Percentiles rank a stretch among this genome's conserved stretches.
Evolutionary conservation across 2,797 vertebrate genomes (phyloP).

Genomic region (Helostoma temminkii): DNA sequence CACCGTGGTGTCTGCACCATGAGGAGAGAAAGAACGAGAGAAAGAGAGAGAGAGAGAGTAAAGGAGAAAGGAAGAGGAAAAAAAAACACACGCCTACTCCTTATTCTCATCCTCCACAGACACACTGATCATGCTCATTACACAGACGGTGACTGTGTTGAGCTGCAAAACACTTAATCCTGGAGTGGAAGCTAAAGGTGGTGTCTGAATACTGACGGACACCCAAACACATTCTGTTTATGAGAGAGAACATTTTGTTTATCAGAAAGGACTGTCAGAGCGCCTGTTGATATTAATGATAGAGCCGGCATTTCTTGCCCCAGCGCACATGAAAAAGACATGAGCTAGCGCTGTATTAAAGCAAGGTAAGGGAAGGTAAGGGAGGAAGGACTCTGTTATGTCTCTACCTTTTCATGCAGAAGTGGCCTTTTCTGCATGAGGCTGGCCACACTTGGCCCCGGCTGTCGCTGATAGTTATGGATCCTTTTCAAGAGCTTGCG

Average conservation of each 20-base stretch:
- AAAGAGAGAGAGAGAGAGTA: slow-evolving; percentile 66
- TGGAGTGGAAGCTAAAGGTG: slow-evolving; percentile 75
- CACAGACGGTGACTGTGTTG: slow-evolving; percentile 78
- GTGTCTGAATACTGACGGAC: slow-evolving; percentile 74
- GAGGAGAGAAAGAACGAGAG: slow-evolving; percentile 78
- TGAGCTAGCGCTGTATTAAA: slow-evolving; percentile 50
- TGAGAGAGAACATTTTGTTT: slow-evolving; percentile 77
- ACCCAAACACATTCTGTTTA: slow-evolving; percentile 80
- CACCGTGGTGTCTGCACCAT: slow-evolving; percentile 81
- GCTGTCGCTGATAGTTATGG: slow-evolving; percentile 82
- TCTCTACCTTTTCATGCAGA: slow-evolving; percentile 77
- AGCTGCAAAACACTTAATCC: slow-evolving; percentile 79
- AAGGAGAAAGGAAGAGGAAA: slow-evolving; percentile 63
- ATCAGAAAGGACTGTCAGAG: slow-evolving; percentile 46
- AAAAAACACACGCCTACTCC: slow-evolving; percentile 77
- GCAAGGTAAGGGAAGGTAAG: slow-evolving; percentile 63
- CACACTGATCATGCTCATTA: slow-evolving; percentile 79
- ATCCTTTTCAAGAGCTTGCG: slow-evolving; percentile 72
- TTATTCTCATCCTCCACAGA: slow-evolving; percentile 81
- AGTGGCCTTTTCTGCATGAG: slow-evolving; percentile 74
- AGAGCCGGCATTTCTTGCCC: slow-evolving; percentile 57
- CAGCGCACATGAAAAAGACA: slow-evolving; percentile 51
- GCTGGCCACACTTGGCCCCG: slow-evolving; percentile 58
- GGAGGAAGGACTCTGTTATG: slow-evolving; percentile 48
- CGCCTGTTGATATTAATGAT: slow-evolving; percentile 71